Evolutionary conservation across 1,140 invertebrate species (phyloP).

Genomic region (Cydia amplana): DNA sequence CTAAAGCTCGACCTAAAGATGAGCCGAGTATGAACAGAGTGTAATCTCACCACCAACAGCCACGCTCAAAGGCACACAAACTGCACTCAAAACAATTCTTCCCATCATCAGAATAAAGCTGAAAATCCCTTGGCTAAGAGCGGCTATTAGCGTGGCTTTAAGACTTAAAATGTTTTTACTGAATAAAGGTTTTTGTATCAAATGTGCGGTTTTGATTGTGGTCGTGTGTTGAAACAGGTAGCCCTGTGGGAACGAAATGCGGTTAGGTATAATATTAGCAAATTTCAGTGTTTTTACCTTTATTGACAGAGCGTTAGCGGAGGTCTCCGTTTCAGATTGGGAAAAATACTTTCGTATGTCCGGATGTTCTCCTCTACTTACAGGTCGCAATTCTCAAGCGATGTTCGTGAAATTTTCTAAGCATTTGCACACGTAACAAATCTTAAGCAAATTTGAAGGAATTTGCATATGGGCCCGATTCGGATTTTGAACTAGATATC

Average conservation of each 20-base stretch:
- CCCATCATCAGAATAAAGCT: background rate
- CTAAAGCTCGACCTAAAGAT: slow-evolving; percentile 44
- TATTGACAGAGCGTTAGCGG: no score
- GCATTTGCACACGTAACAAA: no score
- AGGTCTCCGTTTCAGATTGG: no score
- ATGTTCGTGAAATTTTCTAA: no score
- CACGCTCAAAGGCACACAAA: slow-evolving; percentile 44
- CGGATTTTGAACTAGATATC: no score
- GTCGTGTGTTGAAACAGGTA: background rate
- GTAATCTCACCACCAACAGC: slow-evolving; percentile 45
- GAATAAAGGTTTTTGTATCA: slow-evolving; percentile 25
- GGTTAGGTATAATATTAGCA: background rate
- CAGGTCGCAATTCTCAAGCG: no score
- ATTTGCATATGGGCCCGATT: no score
- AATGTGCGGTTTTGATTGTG: slow-evolving; percentile 15
- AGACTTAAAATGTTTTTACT: slow-evolving; percentile 28
- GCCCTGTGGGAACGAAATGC: background rate
- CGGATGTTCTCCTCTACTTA: no score
- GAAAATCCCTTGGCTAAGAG: background rate
- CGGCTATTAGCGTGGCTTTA: background rate
- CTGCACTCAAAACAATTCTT: slow-evolving; percentile 26
- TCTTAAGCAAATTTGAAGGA: no score
- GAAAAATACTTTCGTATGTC: no score
- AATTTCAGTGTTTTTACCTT: no score
- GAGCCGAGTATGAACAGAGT: slow-evolving; percentile 53